These are phyloP conservation scores for Centroberyx gerrardi DNA, from an alignment of 2,797 vertebrate genomes.

Conservation along the genomic window DNA sequence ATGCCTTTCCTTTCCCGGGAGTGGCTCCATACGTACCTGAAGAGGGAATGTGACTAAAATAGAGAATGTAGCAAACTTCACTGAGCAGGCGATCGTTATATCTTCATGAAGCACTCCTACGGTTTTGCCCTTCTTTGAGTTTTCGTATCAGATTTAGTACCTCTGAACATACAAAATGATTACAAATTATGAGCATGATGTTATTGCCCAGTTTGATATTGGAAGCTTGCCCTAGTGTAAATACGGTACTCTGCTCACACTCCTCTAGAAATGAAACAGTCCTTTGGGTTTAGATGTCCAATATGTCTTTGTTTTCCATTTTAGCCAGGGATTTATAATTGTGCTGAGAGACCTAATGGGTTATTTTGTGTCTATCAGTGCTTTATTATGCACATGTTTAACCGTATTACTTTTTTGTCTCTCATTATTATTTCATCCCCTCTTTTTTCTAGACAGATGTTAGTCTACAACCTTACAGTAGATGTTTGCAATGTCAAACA, in stretches of 20 bases:
- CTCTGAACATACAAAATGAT: constrained; percentile 37
- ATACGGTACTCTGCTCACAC: constrained; percentile 44
- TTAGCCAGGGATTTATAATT: constrained; percentile 16
- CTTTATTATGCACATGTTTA: constrained; percentile 11
- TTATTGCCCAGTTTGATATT: constrained; percentile 10
- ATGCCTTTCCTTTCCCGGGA: constrained; percentile 22
- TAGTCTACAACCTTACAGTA: constrained; percentile 4
- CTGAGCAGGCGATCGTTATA: constrained; percentile 53
- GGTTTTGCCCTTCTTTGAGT: constrained; percentile 26
- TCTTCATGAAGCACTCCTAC: constrained; percentile 60
- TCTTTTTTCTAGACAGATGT: not conserved
- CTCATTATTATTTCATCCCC: not conserved
- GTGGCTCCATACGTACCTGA: constrained; percentile 21
- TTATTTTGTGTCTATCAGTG: constrained; percentile 9
- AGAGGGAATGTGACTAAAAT: constrained; percentile 65
- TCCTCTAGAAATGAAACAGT: constrained; percentile 3
- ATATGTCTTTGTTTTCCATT: constrained; percentile 3
- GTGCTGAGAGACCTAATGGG: not conserved
- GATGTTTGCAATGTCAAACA: constrained; percentile 28
- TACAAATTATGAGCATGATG: constrained; percentile 29
- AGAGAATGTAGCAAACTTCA: constrained; percentile 77
- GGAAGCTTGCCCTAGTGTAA: constrained; percentile 20
- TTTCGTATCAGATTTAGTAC: constrained; percentile 47
- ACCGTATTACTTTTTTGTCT: constrained; percentile 13
- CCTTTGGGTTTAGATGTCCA: not conserved